Evolutionary conservation across 30 jellyfish, hydroid and myxozoan species (phyloP), one percentile per base, ranked within the genome.

Genomic region (Pelagia noctiluca): DNA sequence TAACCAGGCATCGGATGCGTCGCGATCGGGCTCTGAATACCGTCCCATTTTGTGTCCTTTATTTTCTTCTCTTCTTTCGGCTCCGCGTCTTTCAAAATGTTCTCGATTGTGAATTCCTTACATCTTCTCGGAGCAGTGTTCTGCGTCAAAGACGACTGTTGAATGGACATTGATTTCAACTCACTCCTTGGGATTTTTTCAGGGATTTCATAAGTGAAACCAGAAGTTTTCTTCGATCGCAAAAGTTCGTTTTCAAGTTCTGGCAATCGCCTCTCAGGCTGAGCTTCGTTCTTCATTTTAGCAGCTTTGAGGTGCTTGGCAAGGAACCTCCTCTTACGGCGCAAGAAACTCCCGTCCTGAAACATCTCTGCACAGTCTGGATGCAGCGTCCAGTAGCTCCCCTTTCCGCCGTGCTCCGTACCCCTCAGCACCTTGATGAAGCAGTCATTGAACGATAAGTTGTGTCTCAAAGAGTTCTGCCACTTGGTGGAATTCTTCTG

Each of bases 381-480:
- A 62, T 93, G 99, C 74, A 93, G 50, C 22, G 97, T 93, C 99
- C 99, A 93, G 53, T 88, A 93, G 53, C 93, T 93, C 23, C 99
- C 99, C 70, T 93, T 93, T 12, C 99, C 99, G 66, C 97, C 95
- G 2, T 88, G 97, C 49, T 93, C 97, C 0, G 99, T 82, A 37
- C 98, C 95, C 73, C 95, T 75, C 23, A 90, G 67, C 49, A 93
- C 97, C 73, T 93, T 93, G n/a, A 93, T 96, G 77, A 93, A 93
- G 64, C 99, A 93, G 77, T 93, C 99, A 46, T 93, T 93, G 63
- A 93, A 93, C 31, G 99, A 93, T 60, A 93, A 70, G 38, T 93
- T 93, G 30, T 93, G 99, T 35, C 99, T 73, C 65, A 93, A 60
- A 19, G 99, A 93, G 83, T 93, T 93, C 80, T 93, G 99, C 99